These are phyloP conservation scores for Acleris emargana DNA, from an alignment of 2,888 invertebrate species.

Conservation along the genomic window DNA sequence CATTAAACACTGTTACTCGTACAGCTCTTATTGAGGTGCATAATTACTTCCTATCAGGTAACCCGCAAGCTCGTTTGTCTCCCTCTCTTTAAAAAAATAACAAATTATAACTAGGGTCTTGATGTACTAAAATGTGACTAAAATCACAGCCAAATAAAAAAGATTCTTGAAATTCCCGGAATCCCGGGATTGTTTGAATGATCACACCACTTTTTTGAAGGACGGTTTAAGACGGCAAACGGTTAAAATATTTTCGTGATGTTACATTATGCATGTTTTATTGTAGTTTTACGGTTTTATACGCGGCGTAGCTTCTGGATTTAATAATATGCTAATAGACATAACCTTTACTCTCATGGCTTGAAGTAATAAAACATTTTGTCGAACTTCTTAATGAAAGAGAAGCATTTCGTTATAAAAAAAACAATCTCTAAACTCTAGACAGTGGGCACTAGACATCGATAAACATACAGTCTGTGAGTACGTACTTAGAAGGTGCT, in stretches of 20 bases:
- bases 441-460: too few species aligned
- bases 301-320: not conserved
- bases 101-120: not conserved
- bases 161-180: not conserved
- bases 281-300: constrained; percentile 6
- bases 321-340: not conserved
- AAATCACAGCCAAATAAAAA: not conserved
- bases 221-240: not conserved
- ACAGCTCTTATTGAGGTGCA: too few species aligned
- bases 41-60: too few species aligned
- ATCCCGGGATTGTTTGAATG: not conserved
- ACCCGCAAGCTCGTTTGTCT: too few species aligned
- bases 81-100: not conserved
- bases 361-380: too few species aligned
- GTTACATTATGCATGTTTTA: constrained; percentile 4
- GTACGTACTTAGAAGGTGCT: too few species aligned
- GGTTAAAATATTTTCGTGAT: constrained; percentile 3
- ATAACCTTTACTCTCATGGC: too few species aligned
- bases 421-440: too few species aligned
- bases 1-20: too few species aligned
- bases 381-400: too few species aligned
- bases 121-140: not conserved
- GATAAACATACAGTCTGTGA: too few species aligned
- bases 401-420: too few species aligned
- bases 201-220: not conserved